Evolutionary conservation across 2,888 invertebrate species (phyloP), one percentile per base, ranked within the genome.

Genomic region (Eledone cirrhosa): DNA sequence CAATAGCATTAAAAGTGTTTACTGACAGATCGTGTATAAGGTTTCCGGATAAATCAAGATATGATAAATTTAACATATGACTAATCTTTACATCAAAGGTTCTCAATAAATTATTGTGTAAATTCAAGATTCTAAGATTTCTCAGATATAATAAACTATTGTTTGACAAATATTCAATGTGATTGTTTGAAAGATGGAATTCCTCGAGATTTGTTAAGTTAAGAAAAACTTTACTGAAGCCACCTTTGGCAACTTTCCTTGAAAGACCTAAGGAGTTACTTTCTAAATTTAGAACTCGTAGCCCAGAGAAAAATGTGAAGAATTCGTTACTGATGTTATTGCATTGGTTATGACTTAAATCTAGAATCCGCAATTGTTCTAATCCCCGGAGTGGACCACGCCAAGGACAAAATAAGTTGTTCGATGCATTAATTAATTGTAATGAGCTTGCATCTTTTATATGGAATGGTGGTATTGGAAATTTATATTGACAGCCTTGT

Each of bases 341-440:
- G 22, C 76, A 76, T 48, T 47, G n/a, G 27, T 76, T 76, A n/a
- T 76, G 41, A 27, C 76, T 76, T n/a, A 76, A 48, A 33, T 76
- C 76, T 2, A 76, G 76, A 22, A 4, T n/a, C 2, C 8, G 27
- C 24, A 76, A n/a, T 2, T 27, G 41, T 29, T 76, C 76, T 8
- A 76, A 19, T 11, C 76, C 76, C 47, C 3, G n/a, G 8, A 76
- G 0, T n/a, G 76, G 76, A n/a, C 76, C 76, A 24, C 24, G 1
- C 76, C 76, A 76, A 3, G 76, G 48, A 48, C 48, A 48, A 19
- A 76, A 27, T 22, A 76, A 27, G 47, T 76, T 76, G 14, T 24
- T 27, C n/a, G 76, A 47, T 5, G 29, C 76, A 27, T 76, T 76
- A 47, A 76, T 48, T 24, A 33, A 27, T 2, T 8, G 2, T 4